Evolutionary conservation across 2,797 vertebrate genomes (phyloP).

Genomic region (Esox lucius): DNA sequence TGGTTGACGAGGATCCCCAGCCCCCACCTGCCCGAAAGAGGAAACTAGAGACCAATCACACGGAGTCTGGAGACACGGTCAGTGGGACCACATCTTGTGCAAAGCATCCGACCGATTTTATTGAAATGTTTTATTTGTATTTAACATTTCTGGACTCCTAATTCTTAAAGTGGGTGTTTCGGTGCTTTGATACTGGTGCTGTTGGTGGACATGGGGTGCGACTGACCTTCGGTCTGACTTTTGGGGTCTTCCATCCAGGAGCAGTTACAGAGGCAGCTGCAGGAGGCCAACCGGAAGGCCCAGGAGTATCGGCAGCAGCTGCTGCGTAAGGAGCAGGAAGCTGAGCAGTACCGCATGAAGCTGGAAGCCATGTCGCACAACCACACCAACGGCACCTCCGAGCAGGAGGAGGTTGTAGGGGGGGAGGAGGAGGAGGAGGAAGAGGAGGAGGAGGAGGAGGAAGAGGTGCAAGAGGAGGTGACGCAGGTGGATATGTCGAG

Average conservation of each 20-base stretch:
- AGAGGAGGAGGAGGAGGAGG: conserved; percentile 25
- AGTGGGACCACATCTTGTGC: conserved; percentile 22
- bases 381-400: conserved; percentile 53
- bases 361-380: conserved; percentile 80
- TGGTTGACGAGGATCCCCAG: conserved; percentile 71
- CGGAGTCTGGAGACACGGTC: conserved; percentile 70
- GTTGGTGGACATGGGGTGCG: background rate
- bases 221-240: background rate
- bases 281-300: conserved; percentile 80
- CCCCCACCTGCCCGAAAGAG: conserved; percentile 75
- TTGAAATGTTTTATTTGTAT: background rate
- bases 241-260: conserved; percentile 47
- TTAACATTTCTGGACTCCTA: background rate
- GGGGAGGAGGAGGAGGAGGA: conserved; percentile 57
- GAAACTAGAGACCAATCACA: conserved; percentile 74
- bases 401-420: conserved; percentile 68
- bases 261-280: conserved; percentile 78
- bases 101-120: background rate
- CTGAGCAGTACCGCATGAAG: conserved; percentile 79
- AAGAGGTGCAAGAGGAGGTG: conserved; percentile 37
- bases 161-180: background rate
- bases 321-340: conserved; percentile 84
- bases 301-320: conserved; percentile 87
- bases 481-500: conserved; percentile 34
- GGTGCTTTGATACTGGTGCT: background rate